Conservation (phyloP, 2,888 invertebrate species). For the Herminia tarsipennalis region DNA sequence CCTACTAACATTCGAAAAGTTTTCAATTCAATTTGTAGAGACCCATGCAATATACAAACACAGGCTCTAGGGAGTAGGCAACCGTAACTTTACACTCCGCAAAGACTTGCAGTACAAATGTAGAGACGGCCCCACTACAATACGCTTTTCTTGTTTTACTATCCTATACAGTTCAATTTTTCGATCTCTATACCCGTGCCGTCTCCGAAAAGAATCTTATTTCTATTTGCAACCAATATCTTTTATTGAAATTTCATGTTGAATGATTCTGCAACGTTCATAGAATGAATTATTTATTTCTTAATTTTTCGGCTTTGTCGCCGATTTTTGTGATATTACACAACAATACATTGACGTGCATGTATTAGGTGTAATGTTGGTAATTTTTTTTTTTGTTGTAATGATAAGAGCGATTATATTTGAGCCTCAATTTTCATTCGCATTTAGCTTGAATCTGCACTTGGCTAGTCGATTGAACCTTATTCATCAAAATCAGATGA, state of each 20-base stretch:
- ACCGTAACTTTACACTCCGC: conserved; percentile 38
- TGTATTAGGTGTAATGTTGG: too few species aligned
- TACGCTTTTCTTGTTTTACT: conserved; percentile 46
- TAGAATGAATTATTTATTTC: conserved; percentile 16
- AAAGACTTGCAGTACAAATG: conserved; percentile 42
- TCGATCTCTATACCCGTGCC: conserved; percentile 23
- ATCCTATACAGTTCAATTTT: conserved; percentile 40
- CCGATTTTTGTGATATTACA: conserved; percentile 2
- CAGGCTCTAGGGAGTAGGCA: conserved; percentile 37
- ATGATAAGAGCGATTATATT: too few species aligned
- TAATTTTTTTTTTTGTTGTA: too few species aligned
- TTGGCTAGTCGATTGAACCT: too few species aligned
- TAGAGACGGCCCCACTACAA: conserved; percentile 36
- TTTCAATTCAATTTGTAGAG: conserved; percentile 33
- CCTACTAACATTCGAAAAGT: conserved; percentile 29
- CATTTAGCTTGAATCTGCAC: too few species aligned
- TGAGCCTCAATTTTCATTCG: too few species aligned
- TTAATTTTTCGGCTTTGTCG: conserved; percentile 16
- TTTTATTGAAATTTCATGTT: conserved; percentile 38
- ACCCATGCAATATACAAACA: conserved; percentile 25
- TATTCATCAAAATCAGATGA: too few species aligned
- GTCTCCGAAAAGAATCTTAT: conserved; percentile 32
- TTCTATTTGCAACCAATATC: conserved; percentile 42
- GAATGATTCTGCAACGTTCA: conserved; percentile 10
- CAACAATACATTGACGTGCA: too few species aligned